phyloP scores from a whole-genome alignment of 2,888 invertebrate genomes.

The Onchidella celtica region DNA sequence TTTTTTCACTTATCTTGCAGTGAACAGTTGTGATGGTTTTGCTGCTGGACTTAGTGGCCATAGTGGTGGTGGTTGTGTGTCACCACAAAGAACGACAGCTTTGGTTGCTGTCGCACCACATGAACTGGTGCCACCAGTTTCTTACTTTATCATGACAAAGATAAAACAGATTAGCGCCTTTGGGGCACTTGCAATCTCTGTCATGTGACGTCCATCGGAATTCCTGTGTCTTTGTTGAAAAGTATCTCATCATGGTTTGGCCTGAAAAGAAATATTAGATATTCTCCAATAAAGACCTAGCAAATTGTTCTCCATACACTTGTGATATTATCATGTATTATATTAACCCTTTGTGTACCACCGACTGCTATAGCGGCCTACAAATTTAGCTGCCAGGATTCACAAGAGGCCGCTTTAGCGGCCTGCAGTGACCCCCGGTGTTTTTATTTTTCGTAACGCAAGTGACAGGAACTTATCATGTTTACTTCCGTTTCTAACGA shows the following conservation, averaged over 20 bases:
- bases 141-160: not conserved
- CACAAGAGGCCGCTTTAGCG: no score
- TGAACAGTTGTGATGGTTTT: not conserved
- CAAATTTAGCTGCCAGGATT: no score
- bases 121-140: slow-evolving; percentile 13
- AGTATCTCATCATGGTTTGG: slow-evolving; percentile 72
- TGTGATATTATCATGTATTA: no score
- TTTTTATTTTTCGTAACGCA: no score
- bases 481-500: no score
- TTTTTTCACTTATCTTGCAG: not conserved
- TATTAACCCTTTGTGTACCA: no score
- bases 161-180: slow-evolving; percentile 34
- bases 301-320: no score
- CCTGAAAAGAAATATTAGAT: slow-evolving; percentile 53
- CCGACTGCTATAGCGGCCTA: no score
- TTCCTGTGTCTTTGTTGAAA: slow-evolving; percentile 66
- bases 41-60: not conserved
- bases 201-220: slow-evolving; percentile 76
- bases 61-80: not conserved
- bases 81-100: slow-evolving; percentile 3
- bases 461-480: no score
- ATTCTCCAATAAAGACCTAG: not conserved
- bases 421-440: no score
- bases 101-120: not conserved
- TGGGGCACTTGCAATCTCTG: slow-evolving; percentile 39